phyloP scores from a whole-genome alignment of 2,113 vertebrate species.

The Vulpes ferrilata region DNA sequence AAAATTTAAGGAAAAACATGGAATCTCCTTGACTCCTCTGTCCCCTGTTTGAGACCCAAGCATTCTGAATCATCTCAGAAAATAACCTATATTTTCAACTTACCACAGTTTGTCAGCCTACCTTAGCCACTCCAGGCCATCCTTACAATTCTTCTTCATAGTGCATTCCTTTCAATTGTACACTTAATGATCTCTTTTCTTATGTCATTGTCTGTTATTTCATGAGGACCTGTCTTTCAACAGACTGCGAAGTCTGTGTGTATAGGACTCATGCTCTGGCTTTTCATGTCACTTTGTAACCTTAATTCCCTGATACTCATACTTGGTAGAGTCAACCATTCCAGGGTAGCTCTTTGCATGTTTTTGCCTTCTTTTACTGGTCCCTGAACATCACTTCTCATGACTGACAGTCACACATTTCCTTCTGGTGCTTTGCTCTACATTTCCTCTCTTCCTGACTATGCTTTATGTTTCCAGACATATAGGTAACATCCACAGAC shows the following conservation, averaged over 20 bases:
- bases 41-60: background rate
- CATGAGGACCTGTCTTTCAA: background rate
- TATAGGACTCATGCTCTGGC: background rate
- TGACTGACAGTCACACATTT: background rate
- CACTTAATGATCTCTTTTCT: background rate
- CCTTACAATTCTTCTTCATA: background rate
- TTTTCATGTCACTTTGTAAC: background rate
- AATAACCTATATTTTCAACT: constrained; percentile 32
- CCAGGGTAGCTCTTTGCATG: background rate
- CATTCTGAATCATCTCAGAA: constrained; percentile 53
- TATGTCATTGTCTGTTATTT: background rate
- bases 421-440: background rate
- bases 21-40: background rate
- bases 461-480: background rate
- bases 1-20: background rate
- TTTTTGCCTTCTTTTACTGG: constrained; percentile 12
- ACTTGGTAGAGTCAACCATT: background rate
- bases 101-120: background rate
- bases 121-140: background rate
- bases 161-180: background rate
- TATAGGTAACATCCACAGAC: background rate
- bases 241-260: background rate
- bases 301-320: background rate
- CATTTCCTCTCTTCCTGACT: background rate
- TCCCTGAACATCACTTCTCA: background rate